Percentiles rank a stretch among this genome's conserved stretches.
Conservation (phyloP, 2,888 invertebrate genomes). For the Cordilura impudica region DNA sequence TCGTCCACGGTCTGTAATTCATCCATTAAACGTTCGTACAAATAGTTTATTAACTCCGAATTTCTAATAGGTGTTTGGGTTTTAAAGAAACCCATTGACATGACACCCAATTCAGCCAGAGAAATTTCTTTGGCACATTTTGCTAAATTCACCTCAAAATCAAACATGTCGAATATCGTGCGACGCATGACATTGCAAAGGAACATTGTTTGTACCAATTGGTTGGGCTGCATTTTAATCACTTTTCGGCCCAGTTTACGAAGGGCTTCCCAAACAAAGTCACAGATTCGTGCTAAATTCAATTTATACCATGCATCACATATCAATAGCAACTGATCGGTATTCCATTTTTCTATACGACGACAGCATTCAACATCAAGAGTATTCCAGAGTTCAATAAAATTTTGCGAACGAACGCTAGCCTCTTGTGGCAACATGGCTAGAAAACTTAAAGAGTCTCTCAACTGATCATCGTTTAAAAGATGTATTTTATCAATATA, state of each 20-base stretch:
- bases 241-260: conserved; percentile 81
- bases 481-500: conserved; percentile 79
- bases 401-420: conserved; percentile 80
- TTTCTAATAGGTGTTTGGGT: conserved; percentile 82
- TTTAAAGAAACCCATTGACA: conserved; percentile 89
- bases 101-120: conserved; percentile 84
- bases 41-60: conserved; percentile 78
- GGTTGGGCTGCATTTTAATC: conserved; percentile 80
- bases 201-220: conserved; percentile 84
- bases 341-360: conserved; percentile 79
- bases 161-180: conserved; percentile 81
- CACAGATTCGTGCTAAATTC: conserved; percentile 79
- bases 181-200: conserved; percentile 82
- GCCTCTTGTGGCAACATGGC: conserved; percentile 79
- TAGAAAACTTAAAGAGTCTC: conserved; percentile 79
- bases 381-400: conserved; percentile 82
- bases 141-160: conserved; percentile 81
- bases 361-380: conserved; percentile 83
- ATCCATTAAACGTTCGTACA: conserved; percentile 80
- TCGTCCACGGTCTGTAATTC: conserved; percentile 81
- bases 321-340: conserved; percentile 80
- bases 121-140: conserved; percentile 80
- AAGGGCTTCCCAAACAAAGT: conserved; percentile 80
- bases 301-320: conserved; percentile 83
- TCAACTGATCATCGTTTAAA: conserved; percentile 81